Percentiles rank a stretch among this genome's conserved stretches.
phyloP scores from a whole-genome alignment of 2,888 invertebrate species.

The Caenorhabditis uteleia region DNA sequence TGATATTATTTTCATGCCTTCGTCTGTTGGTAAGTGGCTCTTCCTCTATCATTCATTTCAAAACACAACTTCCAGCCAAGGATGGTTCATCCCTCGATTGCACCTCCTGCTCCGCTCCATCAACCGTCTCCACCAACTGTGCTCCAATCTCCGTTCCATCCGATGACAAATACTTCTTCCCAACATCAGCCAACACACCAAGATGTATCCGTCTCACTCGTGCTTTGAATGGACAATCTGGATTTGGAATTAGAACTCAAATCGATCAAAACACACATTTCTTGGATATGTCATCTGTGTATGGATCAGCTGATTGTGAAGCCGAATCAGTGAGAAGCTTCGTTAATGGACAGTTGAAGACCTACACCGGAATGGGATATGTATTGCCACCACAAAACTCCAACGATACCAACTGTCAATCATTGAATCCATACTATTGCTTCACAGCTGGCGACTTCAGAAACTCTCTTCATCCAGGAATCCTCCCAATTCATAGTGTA shows the following conservation, averaged over 20 bases:
- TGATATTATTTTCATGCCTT: constrained; percentile 89
- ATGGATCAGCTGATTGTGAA: constrained; percentile 87
- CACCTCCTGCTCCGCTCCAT: constrained; percentile 81
- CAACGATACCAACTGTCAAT: constrained; percentile 49
- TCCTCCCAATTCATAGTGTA: constrained; percentile 52
- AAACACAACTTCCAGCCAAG: constrained; percentile 15
- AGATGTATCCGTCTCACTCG: constrained; percentile 89
- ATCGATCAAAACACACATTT: constrained; percentile 80
- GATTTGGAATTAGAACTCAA: constrained; percentile 72
- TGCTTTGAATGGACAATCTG: constrained; percentile 87
- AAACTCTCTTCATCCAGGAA: constrained; percentile 57
- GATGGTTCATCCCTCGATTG: constrained; percentile 55
- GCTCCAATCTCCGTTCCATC: constrained; percentile 82
- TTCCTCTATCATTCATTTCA: constrained; percentile 10
- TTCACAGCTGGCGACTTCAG: constrained; percentile 56
- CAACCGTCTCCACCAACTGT: constrained; percentile 85
- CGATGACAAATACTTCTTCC: constrained; percentile 40
- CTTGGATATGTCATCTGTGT: constrained; percentile 80
- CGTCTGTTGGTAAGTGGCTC: constrained; percentile 68
- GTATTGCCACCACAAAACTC: constrained; percentile 41
- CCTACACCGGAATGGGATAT: constrained; percentile 33
- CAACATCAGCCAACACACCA: constrained; percentile 12
- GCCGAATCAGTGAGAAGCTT: constrained; percentile 80
- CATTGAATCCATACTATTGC: constrained; percentile 44
- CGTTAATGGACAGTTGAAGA: constrained; percentile 64